These are phyloP conservation scores for Spheniscus mendiculus DNA, from an alignment of 2,113 vertebrate species.

Conservation along the genomic window DNA sequence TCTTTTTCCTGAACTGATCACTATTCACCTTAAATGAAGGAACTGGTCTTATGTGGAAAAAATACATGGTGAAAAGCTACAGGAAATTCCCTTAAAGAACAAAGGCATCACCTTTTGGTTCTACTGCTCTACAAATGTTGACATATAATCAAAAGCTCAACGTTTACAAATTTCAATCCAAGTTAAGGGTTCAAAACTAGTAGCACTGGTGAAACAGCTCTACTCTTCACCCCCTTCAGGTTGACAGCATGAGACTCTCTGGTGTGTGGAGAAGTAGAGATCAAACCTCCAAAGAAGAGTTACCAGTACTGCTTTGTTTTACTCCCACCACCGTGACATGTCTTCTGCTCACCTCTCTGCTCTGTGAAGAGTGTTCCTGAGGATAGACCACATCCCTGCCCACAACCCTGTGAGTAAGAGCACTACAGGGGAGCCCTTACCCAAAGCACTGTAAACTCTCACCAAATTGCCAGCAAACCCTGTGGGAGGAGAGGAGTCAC, in stretches of 20 bases:
- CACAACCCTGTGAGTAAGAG: neutral
- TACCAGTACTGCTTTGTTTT: neutral
- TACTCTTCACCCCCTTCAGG: neutral
- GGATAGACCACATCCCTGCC: neutral
- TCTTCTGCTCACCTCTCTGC: neutral
- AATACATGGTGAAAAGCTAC: rapidly evolving
- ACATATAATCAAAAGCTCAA: neutral
- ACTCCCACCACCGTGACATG: rapidly evolving
- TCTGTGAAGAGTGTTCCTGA: neutral
- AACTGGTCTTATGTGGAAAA: neutral
- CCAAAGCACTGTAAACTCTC: neutral
- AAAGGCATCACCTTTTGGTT: neutral
- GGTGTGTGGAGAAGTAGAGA: rapidly evolving
- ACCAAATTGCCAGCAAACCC: neutral
- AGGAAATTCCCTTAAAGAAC: neutral
- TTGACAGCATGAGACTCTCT: rapidly evolving
- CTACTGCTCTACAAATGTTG: neutral
- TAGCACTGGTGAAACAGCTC: neutral
- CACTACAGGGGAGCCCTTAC: rapidly evolving
- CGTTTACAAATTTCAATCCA: neutral
- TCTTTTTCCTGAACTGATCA: neutral
- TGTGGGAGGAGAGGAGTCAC: neutral
- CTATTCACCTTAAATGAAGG: neutral
- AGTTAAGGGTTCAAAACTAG: neutral
- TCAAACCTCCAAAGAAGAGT: neutral